Base-by-base conservation (phyloP, 2,888 invertebrate genomes). In the Rhimphoctona megacephalus region DNA sequence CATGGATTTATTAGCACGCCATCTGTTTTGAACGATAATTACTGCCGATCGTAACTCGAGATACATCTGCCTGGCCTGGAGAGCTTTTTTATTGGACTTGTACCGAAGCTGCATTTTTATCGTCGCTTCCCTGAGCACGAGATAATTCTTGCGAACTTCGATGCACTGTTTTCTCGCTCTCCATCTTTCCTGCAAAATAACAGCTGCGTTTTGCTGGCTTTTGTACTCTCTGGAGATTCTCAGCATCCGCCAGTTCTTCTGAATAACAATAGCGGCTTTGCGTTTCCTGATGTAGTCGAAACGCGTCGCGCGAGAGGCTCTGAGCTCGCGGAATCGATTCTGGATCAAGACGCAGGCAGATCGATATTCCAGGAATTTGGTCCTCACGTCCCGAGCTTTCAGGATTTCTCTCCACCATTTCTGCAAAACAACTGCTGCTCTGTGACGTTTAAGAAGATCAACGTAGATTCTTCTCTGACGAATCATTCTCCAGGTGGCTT, bases 51-150 rank as follows among this genome's bases (percentile, higher is more conserved):
- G 85, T 25, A 89, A 86, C 1, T 89, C 81, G 66, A 92, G 83
- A 88, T 93, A 95, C 30, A 92, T 89, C 1, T 85, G 76, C 6
- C 91, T 91, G 11, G 52, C 33, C n/a, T 64, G 52, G 11, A 67
- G 9, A 85, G 94, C 94, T 0, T 89, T 72, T 64, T 93, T 86
- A 74, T 93, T 91, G 6, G 95, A 95, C 90, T 94, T 94, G 87
- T 94, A 95, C 83, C 92, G 94, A 1, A 88, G 90, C 91, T 96
- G 96, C 22, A 96, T 90, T 0, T 87, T 86, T 9, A 95, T 36
- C 22, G 93, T 91, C 0, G 95, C 93, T 19, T 91, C 85, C n/a
- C 92, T 92, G 19, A 95, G 73, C 49, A 46, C 74, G 49, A 88
- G 22, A 49, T 82, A 91, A 30, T 76, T n/a, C 9, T 17, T 19